phyloP scores from a whole-genome alignment of 2,888 invertebrate species.

The Macrosiphum euphorbiae region DNA sequence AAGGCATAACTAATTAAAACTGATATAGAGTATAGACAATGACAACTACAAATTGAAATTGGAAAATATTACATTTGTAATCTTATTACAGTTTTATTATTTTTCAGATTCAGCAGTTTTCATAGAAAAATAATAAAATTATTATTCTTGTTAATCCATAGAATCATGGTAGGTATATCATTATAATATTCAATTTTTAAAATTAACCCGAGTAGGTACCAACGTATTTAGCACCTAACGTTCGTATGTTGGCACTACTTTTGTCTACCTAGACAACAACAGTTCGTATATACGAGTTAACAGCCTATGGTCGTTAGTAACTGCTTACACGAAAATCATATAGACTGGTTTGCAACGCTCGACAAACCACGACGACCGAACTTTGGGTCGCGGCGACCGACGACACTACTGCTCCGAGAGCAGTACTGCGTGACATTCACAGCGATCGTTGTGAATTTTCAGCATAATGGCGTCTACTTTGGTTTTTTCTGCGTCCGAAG shows the following conservation, averaged over 20 bases:
- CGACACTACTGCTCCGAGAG: slow-evolving; percentile 1
- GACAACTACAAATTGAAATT: slow-evolving; percentile 12
- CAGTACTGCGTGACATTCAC: slow-evolving; percentile 12
- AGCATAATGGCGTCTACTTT: neutral
- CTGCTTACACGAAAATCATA: neutral
- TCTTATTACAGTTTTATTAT: too few species aligned
- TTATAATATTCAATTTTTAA: too few species aligned
- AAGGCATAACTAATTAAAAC: slow-evolving; percentile 12
- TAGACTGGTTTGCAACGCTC: neutral
- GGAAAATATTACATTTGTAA: neutral
- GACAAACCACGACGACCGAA: neutral
- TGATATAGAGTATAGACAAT: neutral
- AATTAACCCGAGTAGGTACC: too few species aligned
- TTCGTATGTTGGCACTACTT: slow-evolving; percentile 11
- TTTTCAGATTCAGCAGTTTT: too few species aligned
- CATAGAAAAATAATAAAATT: too few species aligned
- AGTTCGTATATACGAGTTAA: too few species aligned
- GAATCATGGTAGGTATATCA: too few species aligned
- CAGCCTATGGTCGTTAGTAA: neutral
- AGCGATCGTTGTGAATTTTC: too few species aligned
- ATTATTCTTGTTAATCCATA: too few species aligned
- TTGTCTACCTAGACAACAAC: slow-evolving; percentile 5
- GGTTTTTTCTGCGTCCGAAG: neutral
- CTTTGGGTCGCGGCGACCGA: slow-evolving; percentile 12
- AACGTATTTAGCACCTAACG: neutral